Evolutionary conservation across 2,888 invertebrate species (phyloP), one percentile per base, ranked within the genome.

Genomic region (Epinotia nisella): DNA sequence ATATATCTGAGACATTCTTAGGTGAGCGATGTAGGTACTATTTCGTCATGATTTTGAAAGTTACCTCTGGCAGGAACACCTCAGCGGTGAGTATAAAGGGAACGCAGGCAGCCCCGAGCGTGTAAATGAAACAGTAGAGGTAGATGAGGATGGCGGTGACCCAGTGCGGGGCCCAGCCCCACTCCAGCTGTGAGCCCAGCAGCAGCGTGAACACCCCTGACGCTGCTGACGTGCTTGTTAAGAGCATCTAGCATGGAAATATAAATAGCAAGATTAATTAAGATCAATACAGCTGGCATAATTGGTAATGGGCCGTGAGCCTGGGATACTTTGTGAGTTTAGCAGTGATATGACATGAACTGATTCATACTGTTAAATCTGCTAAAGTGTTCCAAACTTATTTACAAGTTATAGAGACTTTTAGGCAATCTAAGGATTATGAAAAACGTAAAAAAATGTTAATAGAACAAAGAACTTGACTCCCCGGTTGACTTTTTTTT

Each of bases 61-160:
- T 29, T 11, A 68, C 92, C 85, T 93, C 92, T 1, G 94, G 92
- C 17, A 93, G 78, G 74, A 94, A 94, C 5, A 93, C 83, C 77
- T 94, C 94, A 19, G 92, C 89, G 19, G 90, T 82, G 13, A 94
- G 78, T 0, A 94, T 90, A 41, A 89, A 93, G 0, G 94, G 93
- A 7, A 94, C 88, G 0, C 90, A 87, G 0, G 90, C 92, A 0
- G 90, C 87, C 0, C 94, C 94, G 0, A 93, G 72, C 19, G 92
- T 92, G 75, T 88, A 94, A 0, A 89, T 83, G 51, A 94, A 90
- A 51, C 89, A 83, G 79, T 87, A 90, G 0, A 79, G 74, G 70
- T 90, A 91, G 67, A 91, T 89, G 21, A 88, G 70, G 55, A 86
- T 70, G 0, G 87, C 88, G 0, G 90, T 90, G 70, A 86, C 81